A percentile compares a stretch with the other conserved stretches of the same genome.
Conservation (phyloP, 2,888 invertebrate species). For the Heteromurus nitidus region DNA sequence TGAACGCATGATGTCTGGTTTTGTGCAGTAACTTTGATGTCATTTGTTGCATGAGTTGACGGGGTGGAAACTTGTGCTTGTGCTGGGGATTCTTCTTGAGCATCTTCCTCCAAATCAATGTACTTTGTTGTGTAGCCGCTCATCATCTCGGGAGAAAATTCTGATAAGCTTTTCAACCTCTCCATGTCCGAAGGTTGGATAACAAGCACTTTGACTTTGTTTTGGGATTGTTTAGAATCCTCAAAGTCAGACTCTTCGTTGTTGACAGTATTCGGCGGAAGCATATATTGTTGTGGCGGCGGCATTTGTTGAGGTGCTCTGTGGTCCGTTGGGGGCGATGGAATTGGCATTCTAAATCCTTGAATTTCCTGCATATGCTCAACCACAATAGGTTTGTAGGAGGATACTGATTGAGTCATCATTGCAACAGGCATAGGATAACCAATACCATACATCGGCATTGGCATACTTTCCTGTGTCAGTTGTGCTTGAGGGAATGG, state of each 20-base stretch:
- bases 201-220: conserved; percentile 31
- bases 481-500: background rate
- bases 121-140: conserved; percentile 31
- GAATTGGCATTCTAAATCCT: too few relatives aligned
- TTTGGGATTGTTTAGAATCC: background rate
- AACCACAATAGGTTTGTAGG: background rate
- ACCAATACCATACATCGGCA: conserved; percentile 11
- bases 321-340: too few relatives aligned
- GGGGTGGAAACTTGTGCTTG: background rate
- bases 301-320: too few relatives aligned
- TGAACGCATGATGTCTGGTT: conserved; percentile 11
- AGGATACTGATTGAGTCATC: background rate
- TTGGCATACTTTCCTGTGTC: background rate
- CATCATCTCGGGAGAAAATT: conserved; percentile 12
- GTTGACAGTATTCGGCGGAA: background rate
- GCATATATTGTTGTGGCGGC: too few relatives aligned
- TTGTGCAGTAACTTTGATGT: background rate
- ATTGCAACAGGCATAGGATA: conserved; percentile 1
- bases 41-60: too few relatives aligned
- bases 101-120: conserved; percentile 25
- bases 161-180: conserved; percentile 2
- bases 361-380: too few relatives aligned
- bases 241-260: background rate
- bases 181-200: conserved; percentile 39
- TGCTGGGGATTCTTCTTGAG: background rate